A percentile compares a stretch with the other conserved stretches of the same genome.
Conservation (phyloP, 1,140 invertebrate genomes). For the Panulirus ornatus region DNA sequence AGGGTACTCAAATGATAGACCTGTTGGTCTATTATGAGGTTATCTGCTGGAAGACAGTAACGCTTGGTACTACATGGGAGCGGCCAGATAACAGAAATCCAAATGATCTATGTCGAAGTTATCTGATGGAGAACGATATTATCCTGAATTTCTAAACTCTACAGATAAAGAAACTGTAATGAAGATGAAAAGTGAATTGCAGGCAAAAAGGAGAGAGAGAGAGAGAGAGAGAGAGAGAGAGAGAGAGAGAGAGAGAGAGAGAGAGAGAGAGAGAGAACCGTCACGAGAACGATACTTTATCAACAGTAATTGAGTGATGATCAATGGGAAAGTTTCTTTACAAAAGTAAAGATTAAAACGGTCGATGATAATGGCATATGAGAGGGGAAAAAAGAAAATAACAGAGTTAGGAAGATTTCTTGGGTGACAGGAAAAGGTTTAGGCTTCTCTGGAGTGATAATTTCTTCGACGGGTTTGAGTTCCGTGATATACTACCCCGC, state of each 20-base stretch:
- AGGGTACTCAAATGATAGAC: too few species aligned
- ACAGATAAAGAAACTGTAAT: too few species aligned
- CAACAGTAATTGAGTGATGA: background rate
- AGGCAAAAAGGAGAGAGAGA: conserved; percentile 10
- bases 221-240: background rate
- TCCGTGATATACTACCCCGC: background rate
- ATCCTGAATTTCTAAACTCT: too few species aligned
- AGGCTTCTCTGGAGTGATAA: background rate
- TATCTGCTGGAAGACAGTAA: too few species aligned
- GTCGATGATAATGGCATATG: background rate
- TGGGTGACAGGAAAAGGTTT: background rate
- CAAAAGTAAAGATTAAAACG: background rate
- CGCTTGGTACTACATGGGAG: too few species aligned
- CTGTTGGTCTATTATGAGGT: too few species aligned
- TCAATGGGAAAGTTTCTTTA: background rate
- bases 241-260: conserved; percentile 21
- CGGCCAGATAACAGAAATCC: too few species aligned
- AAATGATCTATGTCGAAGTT: too few species aligned
- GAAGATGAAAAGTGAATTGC: too few species aligned
- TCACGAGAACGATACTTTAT: background rate
- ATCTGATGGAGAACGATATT: too few species aligned
- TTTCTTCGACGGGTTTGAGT: background rate
- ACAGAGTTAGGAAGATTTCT: background rate
- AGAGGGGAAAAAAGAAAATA: background rate
- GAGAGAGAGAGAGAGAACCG: conserved; percentile 7